Conservation (phyloP, 2,113 vertebrate genomes). For the Brachirus orientalis region DNA sequence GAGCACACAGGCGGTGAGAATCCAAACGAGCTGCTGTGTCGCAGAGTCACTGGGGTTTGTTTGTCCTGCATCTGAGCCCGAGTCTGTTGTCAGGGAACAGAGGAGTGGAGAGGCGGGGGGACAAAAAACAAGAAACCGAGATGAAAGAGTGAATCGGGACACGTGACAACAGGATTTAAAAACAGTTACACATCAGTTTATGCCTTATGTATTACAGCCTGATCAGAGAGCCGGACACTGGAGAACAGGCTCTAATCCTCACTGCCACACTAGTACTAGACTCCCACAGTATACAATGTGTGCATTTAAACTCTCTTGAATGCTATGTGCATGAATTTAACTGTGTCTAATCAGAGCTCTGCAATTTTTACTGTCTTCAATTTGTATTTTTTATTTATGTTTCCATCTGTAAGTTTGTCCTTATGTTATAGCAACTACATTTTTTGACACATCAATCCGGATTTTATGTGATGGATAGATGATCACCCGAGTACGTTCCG, state of each 20-base stretch:
- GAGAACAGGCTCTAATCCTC: conserved; percentile 29
- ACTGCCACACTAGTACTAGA: conserved; percentile 14
- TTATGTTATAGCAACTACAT: too few relatives aligned
- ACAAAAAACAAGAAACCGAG: neutral
- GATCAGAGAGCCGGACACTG: conserved; percentile 24
- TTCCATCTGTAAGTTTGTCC: too few relatives aligned
- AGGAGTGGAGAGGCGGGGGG: conserved; percentile 11
- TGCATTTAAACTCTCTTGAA: too few relatives aligned
- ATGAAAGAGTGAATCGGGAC: conserved; percentile 17
- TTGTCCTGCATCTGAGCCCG: conserved; percentile 79
- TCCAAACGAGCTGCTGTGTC: conserved; percentile 90
- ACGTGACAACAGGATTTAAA: conserved; percentile 3
- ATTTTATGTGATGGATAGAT: too few relatives aligned
- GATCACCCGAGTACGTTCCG: too few relatives aligned
- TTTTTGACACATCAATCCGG: too few relatives aligned
- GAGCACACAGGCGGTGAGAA: conserved; percentile 88
- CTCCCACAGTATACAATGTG: too few relatives aligned
- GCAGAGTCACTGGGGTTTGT: conserved; percentile 82
- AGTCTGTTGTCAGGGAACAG: conserved; percentile 42
- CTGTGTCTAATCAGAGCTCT: too few relatives aligned
- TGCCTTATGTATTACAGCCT: neutral
- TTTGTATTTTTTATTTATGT: too few relatives aligned
- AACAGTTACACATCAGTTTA: conserved; percentile 21
- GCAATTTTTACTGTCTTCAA: too few relatives aligned
- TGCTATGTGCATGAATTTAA: too few relatives aligned